phyloP scores from a whole-genome alignment of 2,113 vertebrate genomes.

The Neofelis nebulosa region DNA sequence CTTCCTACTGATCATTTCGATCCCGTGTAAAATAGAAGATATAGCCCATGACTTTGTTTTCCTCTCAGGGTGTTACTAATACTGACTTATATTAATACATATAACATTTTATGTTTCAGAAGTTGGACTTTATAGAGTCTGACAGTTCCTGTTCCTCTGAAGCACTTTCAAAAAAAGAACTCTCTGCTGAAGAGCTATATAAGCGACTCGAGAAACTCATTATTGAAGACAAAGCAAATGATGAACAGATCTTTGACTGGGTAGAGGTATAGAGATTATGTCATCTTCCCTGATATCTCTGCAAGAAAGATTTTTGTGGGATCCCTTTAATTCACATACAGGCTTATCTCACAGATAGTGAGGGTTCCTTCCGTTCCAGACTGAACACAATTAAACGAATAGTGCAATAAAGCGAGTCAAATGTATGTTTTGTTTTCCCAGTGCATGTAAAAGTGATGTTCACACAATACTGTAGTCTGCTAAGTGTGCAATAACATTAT shows the following conservation, averaged over 20 bases:
- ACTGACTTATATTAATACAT: slow-evolving; percentile 11
- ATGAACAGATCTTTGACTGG: slow-evolving; percentile 99
- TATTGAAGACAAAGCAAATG: slow-evolving; percentile 94
- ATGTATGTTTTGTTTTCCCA: not conserved
- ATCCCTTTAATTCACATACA: not conserved
- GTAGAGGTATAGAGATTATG: slow-evolving; percentile 91
- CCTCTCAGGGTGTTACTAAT: not conserved
- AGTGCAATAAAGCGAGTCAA: not conserved
- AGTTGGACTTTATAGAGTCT: slow-evolving; percentile 92
- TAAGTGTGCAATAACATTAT: not conserved
- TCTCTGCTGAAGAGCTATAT: slow-evolving; percentile 92
- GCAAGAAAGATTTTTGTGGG: not conserved
- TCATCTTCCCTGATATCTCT: slow-evolving; percentile 44
- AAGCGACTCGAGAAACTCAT: slow-evolving; percentile 94
- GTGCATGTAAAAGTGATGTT: not conserved
- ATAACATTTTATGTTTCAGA: slow-evolving; percentile 86
- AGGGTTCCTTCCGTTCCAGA: not conserved
- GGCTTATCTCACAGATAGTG: not conserved
- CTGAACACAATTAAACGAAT: not conserved
- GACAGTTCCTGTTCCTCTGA: slow-evolving; percentile 89
- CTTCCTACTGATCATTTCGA: not conserved
- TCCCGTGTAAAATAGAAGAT: not conserved
- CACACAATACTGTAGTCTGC: not conserved
- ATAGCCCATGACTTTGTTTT: not conserved
- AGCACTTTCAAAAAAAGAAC: slow-evolving; percentile 87